These are phyloP conservation scores for Aphidius gifuensis DNA, from an alignment of 1,140 invertebrate species.

Conservation along the genomic window DNA sequence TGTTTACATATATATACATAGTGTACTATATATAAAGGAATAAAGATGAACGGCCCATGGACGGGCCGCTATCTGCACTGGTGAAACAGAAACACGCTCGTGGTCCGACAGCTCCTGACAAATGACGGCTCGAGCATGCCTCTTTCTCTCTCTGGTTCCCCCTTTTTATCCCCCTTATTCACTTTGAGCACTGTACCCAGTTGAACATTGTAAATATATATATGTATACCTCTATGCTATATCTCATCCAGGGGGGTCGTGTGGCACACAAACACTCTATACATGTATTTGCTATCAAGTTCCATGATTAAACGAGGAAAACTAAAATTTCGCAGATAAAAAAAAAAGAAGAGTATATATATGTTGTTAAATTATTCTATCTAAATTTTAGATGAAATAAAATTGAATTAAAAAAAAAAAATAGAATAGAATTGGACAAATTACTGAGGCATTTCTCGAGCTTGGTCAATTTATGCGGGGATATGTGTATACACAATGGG, in stretches of 20 bases:
- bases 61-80: slow-evolving; percentile 53
- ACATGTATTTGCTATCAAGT: not conserved
- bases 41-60: slow-evolving; percentile 56
- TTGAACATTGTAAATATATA: too few relatives aligned
- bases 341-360: slow-evolving; percentile 22
- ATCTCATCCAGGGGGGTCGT: slow-evolving; percentile 24
- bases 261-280: slow-evolving; percentile 1
- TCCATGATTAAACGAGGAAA: slow-evolving; percentile 51
- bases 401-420: too few relatives aligned
- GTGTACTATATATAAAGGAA: slow-evolving; percentile 42
- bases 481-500: too few relatives aligned
- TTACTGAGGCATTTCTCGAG: too few relatives aligned
- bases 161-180: slow-evolving; percentile 17
- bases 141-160: slow-evolving; percentile 8
- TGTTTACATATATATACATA: too few relatives aligned
- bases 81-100: slow-evolving; percentile 55
- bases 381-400: too few relatives aligned
- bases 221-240: slow-evolving; percentile 13
- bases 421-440: too few relatives aligned
- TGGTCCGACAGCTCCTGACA: slow-evolving; percentile 55
- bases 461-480: too few relatives aligned
- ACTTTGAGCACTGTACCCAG: not conserved
- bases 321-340: slow-evolving; percentile 45
- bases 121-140: slow-evolving; percentile 52
- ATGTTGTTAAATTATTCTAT: too few relatives aligned